Evolutionary conservation across 2,797 vertebrate genomes (phyloP).

Genomic region (Halcyon smyrnensis): DNA sequence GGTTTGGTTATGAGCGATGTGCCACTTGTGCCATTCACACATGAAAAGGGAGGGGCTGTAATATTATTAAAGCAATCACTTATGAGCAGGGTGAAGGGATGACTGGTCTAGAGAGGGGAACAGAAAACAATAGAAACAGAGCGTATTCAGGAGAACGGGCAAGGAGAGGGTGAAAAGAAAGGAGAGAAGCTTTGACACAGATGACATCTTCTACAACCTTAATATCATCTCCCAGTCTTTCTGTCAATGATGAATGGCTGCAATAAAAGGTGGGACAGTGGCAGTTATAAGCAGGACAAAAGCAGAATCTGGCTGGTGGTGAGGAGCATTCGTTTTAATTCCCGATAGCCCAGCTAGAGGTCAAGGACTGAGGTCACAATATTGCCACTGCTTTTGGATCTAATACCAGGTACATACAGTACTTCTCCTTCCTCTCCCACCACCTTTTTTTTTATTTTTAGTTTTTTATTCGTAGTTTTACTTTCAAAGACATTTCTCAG

Average conservation of each 20-base stretch:
- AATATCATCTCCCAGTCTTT: conserved; percentile 56
- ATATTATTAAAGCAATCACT: conserved; percentile 39
- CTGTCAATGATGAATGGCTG: conserved; percentile 51
- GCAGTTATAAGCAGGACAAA: conserved; percentile 32
- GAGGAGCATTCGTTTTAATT: neutral
- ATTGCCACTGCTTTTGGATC: neutral
- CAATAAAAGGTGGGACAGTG: conserved; percentile 55
- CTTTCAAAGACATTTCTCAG: neutral
- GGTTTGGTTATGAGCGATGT: neutral
- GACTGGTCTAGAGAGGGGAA: neutral
- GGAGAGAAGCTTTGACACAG: conserved; percentile 28
- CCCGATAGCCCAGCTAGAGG: neutral
- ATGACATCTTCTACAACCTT: conserved; percentile 47
- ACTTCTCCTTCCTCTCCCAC: neutral
- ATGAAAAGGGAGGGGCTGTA: neutral
- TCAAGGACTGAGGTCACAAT: neutral
- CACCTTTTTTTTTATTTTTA: neutral
- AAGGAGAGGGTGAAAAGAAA: conserved; percentile 36
- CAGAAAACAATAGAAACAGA: neutral
- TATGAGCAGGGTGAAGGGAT: neutral
- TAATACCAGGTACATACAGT: neutral
- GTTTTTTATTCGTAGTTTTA: conserved; percentile 14
- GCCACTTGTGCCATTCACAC: conserved; percentile 19
- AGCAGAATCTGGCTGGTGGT: conserved; percentile 34
- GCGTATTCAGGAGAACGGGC: neutral